Percentiles rank a stretch among this genome's conserved stretches.
phyloP scores from a whole-genome alignment of 1,140 invertebrate species.

The Nasonia giraulti region DNA sequence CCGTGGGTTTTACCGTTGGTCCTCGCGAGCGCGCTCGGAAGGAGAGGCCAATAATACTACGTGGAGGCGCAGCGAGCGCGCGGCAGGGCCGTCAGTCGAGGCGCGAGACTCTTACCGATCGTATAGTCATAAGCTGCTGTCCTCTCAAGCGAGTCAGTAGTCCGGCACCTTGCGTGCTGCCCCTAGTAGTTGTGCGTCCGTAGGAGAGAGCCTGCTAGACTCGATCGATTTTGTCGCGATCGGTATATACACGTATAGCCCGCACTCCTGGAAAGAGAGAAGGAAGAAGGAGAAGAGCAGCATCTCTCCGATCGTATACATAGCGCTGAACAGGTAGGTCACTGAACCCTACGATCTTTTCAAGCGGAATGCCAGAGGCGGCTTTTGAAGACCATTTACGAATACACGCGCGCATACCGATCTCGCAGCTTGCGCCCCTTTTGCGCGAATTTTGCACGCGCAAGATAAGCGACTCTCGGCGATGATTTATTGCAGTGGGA shows the following conservation, averaged over 20 bases:
- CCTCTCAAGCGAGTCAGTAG: background rate
- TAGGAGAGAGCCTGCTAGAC: background rate
- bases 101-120: slow-evolving; percentile 16
- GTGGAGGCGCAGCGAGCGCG: background rate
- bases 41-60: slow-evolving; percentile 32
- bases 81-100: slow-evolving; percentile 18
- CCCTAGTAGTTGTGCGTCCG: background rate
- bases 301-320: background rate
- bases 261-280: background rate
- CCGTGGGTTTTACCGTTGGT: slow-evolving; percentile 48
- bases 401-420: no score
- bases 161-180: background rate
- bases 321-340: slow-evolving; percentile 46
- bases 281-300: background rate
- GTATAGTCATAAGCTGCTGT: background rate
- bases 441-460: no score
- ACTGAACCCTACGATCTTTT: slow-evolving; percentile 40
- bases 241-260: no score
- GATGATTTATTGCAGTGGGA: no score
- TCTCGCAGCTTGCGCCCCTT: no score
- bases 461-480: no score
- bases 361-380: background rate
- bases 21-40: slow-evolving; percentile 10
- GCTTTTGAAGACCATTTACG: no score
- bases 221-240: background rate